Conservation (phyloP, 2,797 vertebrate genomes). For the Graptemys geographica region DNA sequence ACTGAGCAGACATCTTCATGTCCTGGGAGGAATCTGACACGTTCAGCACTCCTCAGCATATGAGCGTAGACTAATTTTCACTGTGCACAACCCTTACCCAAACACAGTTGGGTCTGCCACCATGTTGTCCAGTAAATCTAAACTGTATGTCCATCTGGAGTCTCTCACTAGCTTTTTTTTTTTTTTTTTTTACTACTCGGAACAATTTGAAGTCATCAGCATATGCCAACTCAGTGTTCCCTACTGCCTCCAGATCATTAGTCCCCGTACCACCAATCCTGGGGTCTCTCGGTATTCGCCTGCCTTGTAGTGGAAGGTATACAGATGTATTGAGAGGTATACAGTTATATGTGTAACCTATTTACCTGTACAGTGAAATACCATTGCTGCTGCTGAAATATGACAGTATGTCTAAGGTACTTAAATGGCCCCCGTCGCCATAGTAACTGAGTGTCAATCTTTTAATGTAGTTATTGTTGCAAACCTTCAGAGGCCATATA, state of each 20-base stretch:
- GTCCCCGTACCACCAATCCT: background rate
- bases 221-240: background rate
- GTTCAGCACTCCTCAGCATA: background rate
- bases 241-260: background rate
- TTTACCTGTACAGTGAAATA: background rate
- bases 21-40: background rate
- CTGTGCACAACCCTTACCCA: background rate
- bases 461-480: background rate
- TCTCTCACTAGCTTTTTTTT: background rate
- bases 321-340: background rate
- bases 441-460: background rate
- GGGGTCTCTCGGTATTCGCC: background rate
- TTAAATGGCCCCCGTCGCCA: background rate
- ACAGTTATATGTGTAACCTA: background rate
- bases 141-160: background rate
- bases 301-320: background rate
- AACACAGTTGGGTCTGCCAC: background rate
- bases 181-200: background rate
- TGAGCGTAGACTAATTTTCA: rapidly evolving
- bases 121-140: background rate
- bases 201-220: background rate
- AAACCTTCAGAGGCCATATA: background rate
- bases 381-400: background rate
- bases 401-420: background rate
- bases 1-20: background rate